Evolutionary conservation across 1,140 invertebrate genomes (phyloP).

Genomic region (Arion vulgaris): DNA sequence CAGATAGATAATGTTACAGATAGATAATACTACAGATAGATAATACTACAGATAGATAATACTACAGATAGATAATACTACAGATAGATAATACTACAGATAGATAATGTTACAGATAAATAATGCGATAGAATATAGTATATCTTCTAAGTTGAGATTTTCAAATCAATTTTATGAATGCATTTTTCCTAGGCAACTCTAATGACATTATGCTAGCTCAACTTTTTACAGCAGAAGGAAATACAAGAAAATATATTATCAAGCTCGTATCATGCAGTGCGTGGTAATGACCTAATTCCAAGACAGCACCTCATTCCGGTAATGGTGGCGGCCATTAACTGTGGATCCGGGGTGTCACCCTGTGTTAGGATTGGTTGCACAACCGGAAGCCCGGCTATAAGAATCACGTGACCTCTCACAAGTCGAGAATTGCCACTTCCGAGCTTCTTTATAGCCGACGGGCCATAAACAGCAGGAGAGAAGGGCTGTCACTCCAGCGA

Average conservation of each 20-base stretch:
- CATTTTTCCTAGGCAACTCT: background rate
- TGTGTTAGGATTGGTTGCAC: conserved; percentile 8
- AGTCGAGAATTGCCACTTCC: background rate
- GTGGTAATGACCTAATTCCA: conserved; percentile 9
- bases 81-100: too few relatives aligned
- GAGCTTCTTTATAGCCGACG: background rate
- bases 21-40: too few relatives aligned
- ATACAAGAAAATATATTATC: background rate
- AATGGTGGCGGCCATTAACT: conserved; percentile 1
- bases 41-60: too few relatives aligned
- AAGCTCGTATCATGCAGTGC: background rate
- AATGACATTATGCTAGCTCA: background rate
- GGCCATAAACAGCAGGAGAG: background rate
- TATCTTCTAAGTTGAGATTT: too few relatives aligned
- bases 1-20: too few relatives aligned
- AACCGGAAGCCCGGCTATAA: conserved; percentile 7
- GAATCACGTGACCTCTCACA: conserved; percentile 7
- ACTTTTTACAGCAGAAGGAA: background rate
- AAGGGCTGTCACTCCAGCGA: background rate
- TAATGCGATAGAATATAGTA: too few relatives aligned
- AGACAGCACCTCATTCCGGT: background rate
- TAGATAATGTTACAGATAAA: too few relatives aligned
- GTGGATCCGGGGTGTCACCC: background rate
- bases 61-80: too few relatives aligned
- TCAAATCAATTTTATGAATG: background rate